Base-by-base conservation (phyloP, 1,140 invertebrate species). In the Mactra quadrangularis region DNA sequence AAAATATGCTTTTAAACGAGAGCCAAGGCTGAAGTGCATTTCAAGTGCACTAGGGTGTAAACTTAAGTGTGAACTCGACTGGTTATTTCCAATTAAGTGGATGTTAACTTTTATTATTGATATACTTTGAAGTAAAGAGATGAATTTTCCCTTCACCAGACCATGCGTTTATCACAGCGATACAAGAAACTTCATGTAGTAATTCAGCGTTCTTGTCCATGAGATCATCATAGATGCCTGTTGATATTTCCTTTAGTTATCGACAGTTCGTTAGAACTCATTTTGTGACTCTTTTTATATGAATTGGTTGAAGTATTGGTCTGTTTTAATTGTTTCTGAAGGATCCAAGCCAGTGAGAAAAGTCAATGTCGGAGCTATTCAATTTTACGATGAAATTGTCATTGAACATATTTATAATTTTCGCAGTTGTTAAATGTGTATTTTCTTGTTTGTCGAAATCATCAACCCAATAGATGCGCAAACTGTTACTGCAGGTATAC, bases 61-160 rank as follows among this genome's bases (percentile, higher is more conserved):
- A n/a, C n/a, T n/a, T n/a, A n/a, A n/a, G n/a, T n/a, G n/a, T n/a
- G n/a, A n/a, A n/a, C n/a, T n/a, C n/a, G n/a, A n/a, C n/a, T n/a
- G n/a, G n/a, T n/a, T n/a, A n/a, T n/a, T n/a, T n/a, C n/a, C n/a
- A n/a, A n/a, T n/a, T n/a, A n/a, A n/a, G n/a, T n/a, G n/a, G n/a
- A n/a, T n/a, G n/a, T n/a, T n/a, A n/a, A n/a, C n/a, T n/a, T n/a
- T n/a, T n/a, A n/a, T n/a, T n/a, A n/a, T n/a, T n/a, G n/a, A n/a
- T n/a, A n/a, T n/a, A n/a, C n/a, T n/a, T n/a, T n/a, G n/a, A n/a
- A n/a, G n/a, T n/a, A n/a, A n/a, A n/a, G n/a, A n/a, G n/a, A n/a
- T n/a, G 19, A 9, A 71, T 71, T 52, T 71, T 71, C n/a, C 68
- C 68, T 9, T 71, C 68, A 25, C 31, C 45, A 1, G 68, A 71